Evolutionary conservation across 2,888 invertebrate genomes (phyloP).

Genomic region (Agrochola circellaris): DNA sequence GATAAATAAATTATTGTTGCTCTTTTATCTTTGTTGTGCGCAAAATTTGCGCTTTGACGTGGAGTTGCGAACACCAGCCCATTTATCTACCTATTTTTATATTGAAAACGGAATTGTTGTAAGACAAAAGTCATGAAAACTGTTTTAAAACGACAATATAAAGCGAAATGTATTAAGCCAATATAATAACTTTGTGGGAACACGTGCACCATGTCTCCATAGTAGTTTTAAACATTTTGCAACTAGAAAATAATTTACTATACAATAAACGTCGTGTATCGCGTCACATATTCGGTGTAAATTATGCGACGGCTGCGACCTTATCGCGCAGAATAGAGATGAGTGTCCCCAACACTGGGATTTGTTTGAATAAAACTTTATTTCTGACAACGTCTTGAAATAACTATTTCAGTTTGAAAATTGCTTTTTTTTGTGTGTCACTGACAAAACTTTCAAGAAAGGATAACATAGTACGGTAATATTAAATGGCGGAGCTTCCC

Average conservation of each 20-base stretch:
- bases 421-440: conserved; percentile 70
- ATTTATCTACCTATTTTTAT: conserved; percentile 5
- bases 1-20: conserved; percentile 21
- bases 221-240: conserved; percentile 50
- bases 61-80: neutral
- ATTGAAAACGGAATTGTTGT: conserved; percentile 8
- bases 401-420: conserved; percentile 69
- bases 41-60: neutral
- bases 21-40: conserved; percentile 9
- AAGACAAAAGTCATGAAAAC: conserved; percentile 51
- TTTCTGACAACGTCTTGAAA: conserved; percentile 53
- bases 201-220: conserved; percentile 45
- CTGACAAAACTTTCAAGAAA: conserved; percentile 65
- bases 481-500: conserved; percentile 60
- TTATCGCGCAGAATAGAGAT: conserved; percentile 76
- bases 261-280: conserved; percentile 61
- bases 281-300: conserved; percentile 79
- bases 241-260: conserved; percentile 56
- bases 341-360: conserved; percentile 71
- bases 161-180: conserved; percentile 44
- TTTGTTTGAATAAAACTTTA: conserved; percentile 75
- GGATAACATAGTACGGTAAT: conserved; percentile 68
- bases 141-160: conserved; percentile 48
- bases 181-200: conserved; percentile 52
- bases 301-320: conserved; percentile 79